Conservation (phyloP, 2,888 invertebrate species). For the Perithous albicinctus region DNA sequence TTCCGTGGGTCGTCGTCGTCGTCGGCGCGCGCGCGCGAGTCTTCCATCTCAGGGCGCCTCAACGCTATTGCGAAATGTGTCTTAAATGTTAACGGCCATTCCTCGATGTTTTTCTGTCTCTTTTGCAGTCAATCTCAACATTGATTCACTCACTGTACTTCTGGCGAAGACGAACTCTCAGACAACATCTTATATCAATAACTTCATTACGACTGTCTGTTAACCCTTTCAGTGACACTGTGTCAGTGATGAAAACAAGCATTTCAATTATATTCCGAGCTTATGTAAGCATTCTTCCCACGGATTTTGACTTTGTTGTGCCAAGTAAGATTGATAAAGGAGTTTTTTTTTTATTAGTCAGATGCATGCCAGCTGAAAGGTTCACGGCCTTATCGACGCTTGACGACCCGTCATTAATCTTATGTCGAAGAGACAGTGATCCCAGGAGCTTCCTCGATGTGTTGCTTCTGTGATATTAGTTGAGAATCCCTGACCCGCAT, state of each 20-base stretch:
- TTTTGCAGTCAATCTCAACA: conserved; percentile 25
- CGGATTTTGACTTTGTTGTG: neutral
- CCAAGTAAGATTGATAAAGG: neutral
- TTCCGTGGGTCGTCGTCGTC: conserved; percentile 53
- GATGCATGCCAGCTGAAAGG: neutral
- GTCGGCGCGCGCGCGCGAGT: neutral
- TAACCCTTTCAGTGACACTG: conserved; percentile 13
- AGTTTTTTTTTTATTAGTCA: neutral
- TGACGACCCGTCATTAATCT: conserved; percentile 48
- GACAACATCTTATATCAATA: conserved; percentile 22
- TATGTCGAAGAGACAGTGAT: conserved; percentile 16
- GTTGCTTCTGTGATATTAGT: conserved; percentile 67
- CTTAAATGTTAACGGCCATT: conserved; percentile 73
- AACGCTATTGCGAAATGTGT: conserved; percentile 70
- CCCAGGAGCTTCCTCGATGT: neutral
- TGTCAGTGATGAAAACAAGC: conserved; percentile 8
- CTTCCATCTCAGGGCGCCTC: conserved; percentile 35
- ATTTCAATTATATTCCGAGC: neutral
- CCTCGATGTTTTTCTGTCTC: conserved; percentile 14
- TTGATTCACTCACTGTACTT: conserved; percentile 19
- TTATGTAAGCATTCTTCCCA: neutral
- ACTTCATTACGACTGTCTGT: conserved; percentile 3
- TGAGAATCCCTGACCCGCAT: conserved; percentile 80
- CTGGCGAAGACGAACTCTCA: neutral
- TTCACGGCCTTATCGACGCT: conserved; percentile 26